Evolutionary conservation across 1,140 invertebrate species (phyloP).

Genomic region (Diuraphis noxia): DNA sequence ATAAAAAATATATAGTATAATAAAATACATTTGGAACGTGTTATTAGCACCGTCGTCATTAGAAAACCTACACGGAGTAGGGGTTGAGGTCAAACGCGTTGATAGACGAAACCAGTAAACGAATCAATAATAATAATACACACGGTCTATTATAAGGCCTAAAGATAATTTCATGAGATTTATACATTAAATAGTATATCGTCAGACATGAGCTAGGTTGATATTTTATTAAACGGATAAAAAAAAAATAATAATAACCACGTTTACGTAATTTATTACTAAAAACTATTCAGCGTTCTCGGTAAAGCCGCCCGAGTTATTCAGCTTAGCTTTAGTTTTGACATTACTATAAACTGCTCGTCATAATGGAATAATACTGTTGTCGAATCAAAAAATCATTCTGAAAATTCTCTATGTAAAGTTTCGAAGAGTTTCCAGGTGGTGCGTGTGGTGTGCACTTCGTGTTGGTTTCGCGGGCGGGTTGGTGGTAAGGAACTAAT

Average conservation of each 20-base stretch:
- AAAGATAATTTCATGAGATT: not conserved
- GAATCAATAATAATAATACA: not conserved
- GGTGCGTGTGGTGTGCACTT: not conserved
- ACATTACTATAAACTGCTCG: not conserved
- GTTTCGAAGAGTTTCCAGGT: not conserved
- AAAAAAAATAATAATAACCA: not conserved
- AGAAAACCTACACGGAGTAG: not conserved
- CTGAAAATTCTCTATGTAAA: not conserved
- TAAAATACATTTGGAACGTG: not conserved
- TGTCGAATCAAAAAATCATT: slow-evolving; percentile 1
- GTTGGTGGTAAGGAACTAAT: not conserved
- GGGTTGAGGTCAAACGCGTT: not conserved
- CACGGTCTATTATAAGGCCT: not conserved
- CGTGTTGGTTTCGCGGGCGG: not conserved
- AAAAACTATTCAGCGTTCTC: slow-evolving; percentile 6
- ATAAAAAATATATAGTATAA: not conserved
- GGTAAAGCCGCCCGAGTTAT: not conserved
- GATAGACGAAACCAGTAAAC: not conserved
- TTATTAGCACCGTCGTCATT: not conserved
- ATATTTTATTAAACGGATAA: not conserved
- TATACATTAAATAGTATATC: not conserved
- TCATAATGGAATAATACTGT: not conserved
- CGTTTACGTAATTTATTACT: not conserved
- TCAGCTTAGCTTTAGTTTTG: not conserved
- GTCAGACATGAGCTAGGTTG: not conserved